These are phyloP conservation scores for Linepithema humile DNA, from an alignment of 1,140 invertebrate genomes.

Conservation along the genomic window DNA sequence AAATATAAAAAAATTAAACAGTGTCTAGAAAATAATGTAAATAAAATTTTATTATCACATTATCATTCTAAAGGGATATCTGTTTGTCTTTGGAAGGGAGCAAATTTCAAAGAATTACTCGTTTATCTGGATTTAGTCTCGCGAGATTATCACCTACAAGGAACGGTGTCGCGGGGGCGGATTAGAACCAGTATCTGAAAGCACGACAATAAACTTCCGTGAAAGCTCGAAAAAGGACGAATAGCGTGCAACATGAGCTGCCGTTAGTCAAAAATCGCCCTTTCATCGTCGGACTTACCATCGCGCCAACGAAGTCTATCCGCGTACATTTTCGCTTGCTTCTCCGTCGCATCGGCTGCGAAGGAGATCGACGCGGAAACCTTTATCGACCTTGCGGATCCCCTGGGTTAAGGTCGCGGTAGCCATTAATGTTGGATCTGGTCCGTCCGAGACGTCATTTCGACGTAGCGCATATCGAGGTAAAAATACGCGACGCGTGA, in stretches of 20 bases:
- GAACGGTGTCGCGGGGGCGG: background rate
- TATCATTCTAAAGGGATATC: too few relatives aligned
- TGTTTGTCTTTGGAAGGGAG: background rate
- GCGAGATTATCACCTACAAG: background rate
- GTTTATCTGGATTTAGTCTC: conserved; percentile 14
- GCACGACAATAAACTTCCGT: conserved; percentile 47
- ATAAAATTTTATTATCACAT: too few relatives aligned
- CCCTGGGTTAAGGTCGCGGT: conserved; percentile 23
- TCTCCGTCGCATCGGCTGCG: background rate
- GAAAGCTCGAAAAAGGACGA: conserved; percentile 12
- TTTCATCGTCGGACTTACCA: conserved; percentile 34
- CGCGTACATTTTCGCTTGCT: background rate
- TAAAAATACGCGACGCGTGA: conserved; percentile 30
- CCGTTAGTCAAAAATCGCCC: background rate
- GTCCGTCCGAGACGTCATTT: conserved; percentile 3
- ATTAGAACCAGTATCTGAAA: conserved; percentile 34
- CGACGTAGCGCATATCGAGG: conserved; percentile 7
- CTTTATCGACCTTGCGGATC: conserved; percentile 1
- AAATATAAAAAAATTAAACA: background rate
- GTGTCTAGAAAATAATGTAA: too few relatives aligned
- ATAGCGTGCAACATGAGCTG: conserved; percentile 13
- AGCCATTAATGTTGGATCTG: conserved; percentile 23
- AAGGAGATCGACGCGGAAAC: conserved; percentile 12
- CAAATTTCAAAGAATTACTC: conserved; percentile 1
- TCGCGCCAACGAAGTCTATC: background rate